A percentile compares a stretch with the other conserved stretches of the same genome.
phyloP scores from a whole-genome alignment of 1,140 invertebrate genomes.

The Solen grandis region DNA sequence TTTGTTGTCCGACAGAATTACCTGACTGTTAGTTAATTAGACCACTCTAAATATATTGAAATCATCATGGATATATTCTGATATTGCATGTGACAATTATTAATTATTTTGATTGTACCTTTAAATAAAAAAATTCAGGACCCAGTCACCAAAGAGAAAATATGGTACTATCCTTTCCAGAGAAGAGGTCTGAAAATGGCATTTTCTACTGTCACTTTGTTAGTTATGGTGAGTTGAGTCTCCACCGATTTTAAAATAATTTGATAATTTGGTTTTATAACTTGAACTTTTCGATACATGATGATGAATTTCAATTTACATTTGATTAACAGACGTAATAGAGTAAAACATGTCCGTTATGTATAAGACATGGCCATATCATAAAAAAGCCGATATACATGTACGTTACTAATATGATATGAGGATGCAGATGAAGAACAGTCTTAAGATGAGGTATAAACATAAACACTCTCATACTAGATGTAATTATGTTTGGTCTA shows the following conservation, averaged over 20 bases:
- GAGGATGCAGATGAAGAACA: too few species aligned
- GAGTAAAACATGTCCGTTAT: background rate
- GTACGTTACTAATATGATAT: background rate
- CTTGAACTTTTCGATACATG: background rate
- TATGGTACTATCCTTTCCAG: conserved; percentile 76
- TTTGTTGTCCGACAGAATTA: too few species aligned
- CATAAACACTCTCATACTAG: too few species aligned
- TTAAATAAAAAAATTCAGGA: conserved; percentile 57
- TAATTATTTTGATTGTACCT: background rate
- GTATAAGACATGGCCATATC: background rate
- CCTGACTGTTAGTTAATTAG: background rate
- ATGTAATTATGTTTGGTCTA: background rate
- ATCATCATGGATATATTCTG: background rate
- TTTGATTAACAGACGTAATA: background rate
- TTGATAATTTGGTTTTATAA: background rate
- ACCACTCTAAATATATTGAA: background rate
- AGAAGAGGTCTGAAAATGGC: conserved; percentile 76
- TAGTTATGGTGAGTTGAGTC: conserved; percentile 76
- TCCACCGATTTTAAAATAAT: background rate
- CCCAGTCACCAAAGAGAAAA: conserved; percentile 71
- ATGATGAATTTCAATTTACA: background rate
- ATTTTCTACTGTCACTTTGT: conserved; percentile 73
- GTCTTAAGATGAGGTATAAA: too few species aligned
- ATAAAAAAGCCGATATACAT: background rate
- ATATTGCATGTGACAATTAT: background rate